phyloP scores from a whole-genome alignment of 1,140 invertebrate genomes.

The Popillia japonica region DNA sequence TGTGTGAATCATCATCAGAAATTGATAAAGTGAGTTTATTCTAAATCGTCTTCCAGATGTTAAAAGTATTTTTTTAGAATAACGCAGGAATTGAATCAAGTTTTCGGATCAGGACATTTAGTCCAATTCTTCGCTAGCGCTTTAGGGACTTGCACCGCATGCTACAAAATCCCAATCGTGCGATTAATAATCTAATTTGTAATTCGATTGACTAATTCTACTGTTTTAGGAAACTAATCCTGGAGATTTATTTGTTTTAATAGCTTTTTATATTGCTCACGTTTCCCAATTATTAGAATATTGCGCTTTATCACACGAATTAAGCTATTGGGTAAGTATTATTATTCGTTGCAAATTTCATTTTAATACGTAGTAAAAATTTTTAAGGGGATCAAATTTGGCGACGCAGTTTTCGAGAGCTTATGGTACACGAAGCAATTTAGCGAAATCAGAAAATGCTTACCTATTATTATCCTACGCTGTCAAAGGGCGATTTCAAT shows the following conservation, averaged over 20 bases:
- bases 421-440: background rate
- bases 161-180: background rate
- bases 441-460: background rate
- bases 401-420: background rate
- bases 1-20: slow-evolving; percentile 23
- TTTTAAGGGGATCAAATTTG: background rate
- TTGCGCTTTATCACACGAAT: slow-evolving; percentile 5
- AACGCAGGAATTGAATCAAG: background rate
- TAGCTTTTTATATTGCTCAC: slow-evolving; percentile 6
- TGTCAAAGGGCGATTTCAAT: background rate
- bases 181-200: background rate
- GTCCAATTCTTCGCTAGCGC: slow-evolving; percentile 6
- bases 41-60: background rate
- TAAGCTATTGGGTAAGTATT: slow-evolving; percentile 11
- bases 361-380: no score
- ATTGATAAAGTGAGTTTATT: background rate
- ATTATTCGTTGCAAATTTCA: no score
- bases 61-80: background rate
- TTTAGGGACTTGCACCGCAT: slow-evolving; percentile 1
- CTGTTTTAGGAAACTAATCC: background rate
- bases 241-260: background rate
- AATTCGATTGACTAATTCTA: background rate
- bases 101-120: background rate
- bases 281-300: slow-evolving; percentile 18
- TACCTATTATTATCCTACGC: background rate